A percentile compares a stretch with the other conserved stretches of the same genome.
Conservation (phyloP, 2,888 invertebrate species). For the Biston betularia region DNA sequence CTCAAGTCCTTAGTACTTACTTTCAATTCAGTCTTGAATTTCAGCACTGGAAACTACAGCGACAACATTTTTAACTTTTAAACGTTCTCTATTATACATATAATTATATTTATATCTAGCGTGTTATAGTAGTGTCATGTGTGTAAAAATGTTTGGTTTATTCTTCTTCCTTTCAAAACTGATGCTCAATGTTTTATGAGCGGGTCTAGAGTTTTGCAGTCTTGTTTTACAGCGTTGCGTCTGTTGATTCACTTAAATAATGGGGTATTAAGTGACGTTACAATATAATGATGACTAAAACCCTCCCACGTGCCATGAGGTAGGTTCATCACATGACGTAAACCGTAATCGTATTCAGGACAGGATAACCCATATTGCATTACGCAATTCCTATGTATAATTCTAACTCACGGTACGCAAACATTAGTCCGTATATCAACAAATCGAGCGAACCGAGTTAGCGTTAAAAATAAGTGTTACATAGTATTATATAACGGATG, state of each 20-base stretch:
- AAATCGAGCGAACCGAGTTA: slow-evolving; percentile 26
- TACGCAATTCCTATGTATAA: slow-evolving; percentile 27
- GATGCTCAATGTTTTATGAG: not conserved
- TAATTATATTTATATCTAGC: no score
- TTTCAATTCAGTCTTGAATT: no score
- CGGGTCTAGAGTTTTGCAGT: not conserved
- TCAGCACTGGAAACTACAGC: no score
- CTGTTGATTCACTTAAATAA: slow-evolving; percentile 5
- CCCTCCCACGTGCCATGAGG: slow-evolving; percentile 8
- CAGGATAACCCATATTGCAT: slow-evolving; percentile 18
- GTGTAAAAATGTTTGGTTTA: no score
- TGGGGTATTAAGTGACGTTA: slow-evolving; percentile 16
- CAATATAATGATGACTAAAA: slow-evolving; percentile 13
- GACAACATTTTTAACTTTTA: no score
- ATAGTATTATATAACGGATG: slow-evolving; percentile 28
- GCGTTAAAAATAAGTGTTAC: slow-evolving; percentile 38
- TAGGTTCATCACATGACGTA: slow-evolving; percentile 22
- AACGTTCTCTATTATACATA: no score
- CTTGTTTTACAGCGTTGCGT: not conserved
- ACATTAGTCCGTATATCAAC: slow-evolving; percentile 30
- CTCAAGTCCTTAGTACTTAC: no score
- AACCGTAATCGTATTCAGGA: slow-evolving; percentile 4
- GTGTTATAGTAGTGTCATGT: no score
- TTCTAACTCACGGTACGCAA: slow-evolving; percentile 14
- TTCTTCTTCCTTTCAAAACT: no score